A percentile compares a stretch with the other conserved stretches of the same genome.
Evolutionary conservation across 2,113 vertebrate genomes (phyloP).

Genomic region (Prinia subflava): DNA sequence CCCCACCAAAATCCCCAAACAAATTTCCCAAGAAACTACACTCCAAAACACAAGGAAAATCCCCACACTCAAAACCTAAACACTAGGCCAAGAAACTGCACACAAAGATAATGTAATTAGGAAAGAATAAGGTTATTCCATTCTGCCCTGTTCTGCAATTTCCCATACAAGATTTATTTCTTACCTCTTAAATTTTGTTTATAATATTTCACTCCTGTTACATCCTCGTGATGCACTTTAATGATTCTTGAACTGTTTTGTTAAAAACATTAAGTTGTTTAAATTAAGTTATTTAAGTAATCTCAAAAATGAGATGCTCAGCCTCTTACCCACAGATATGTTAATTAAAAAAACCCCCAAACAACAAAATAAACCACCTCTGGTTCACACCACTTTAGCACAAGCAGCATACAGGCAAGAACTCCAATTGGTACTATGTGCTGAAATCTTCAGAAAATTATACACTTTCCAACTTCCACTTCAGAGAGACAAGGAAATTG

Average conservation of each 20-base stretch:
- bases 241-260: not conserved
- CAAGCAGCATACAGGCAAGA: not conserved
- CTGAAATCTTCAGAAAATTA: not conserved
- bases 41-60: not conserved
- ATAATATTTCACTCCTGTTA: not conserved
- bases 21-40: not conserved
- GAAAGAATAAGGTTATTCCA: not conserved
- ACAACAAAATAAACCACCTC: not conserved
- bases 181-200: not conserved
- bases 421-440: fast-evolving
- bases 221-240: not conserved
- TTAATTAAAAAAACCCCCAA: not conserved
- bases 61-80: not conserved
- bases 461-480: not conserved
- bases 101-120: not conserved
- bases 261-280: not conserved
- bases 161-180: not conserved
- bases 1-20: not conserved
- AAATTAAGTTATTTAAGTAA: no score
- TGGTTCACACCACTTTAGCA: not conserved
- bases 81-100: not conserved
- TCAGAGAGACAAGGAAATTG: not conserved
- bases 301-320: not conserved
- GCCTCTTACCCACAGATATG: not conserved
- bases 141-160: not conserved